phyloP scores from a whole-genome alignment of 2,797 vertebrate species.

The Silurus lanzhouensis region DNA sequence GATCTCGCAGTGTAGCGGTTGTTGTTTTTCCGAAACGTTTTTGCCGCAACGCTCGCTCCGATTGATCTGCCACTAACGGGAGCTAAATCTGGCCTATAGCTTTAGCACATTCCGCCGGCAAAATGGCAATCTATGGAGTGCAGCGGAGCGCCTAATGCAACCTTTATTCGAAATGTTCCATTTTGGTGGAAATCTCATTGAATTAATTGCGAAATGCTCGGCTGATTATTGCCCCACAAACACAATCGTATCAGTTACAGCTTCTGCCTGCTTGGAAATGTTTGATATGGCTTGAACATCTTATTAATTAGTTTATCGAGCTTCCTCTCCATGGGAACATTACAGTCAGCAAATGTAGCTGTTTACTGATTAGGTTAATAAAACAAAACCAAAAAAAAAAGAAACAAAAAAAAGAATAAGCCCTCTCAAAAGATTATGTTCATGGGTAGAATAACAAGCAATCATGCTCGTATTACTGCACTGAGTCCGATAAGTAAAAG shows the following conservation, averaged over 20 bases:
- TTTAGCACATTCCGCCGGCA: constrained; percentile 10
- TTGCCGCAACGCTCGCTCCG: not conserved
- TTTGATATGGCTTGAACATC: constrained; percentile 51
- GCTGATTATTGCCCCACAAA: constrained; percentile 52
- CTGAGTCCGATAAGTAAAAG: constrained; percentile 7
- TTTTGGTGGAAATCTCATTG: constrained; percentile 45
- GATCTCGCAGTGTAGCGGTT: constrained; percentile 4
- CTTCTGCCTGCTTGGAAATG: constrained; percentile 49
- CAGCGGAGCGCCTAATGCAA: constrained; percentile 56
- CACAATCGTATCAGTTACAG: constrained; percentile 54
- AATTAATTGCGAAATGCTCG: constrained; percentile 56
- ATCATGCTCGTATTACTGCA: not conserved
- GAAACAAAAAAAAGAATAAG: not conserved
- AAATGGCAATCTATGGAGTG: constrained; percentile 48
- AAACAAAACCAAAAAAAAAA: not conserved
- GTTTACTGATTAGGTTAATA: constrained; percentile 45
- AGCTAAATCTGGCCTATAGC: constrained; percentile 26
- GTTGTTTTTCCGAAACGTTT: constrained; percentile 16
- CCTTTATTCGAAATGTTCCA: constrained; percentile 56
- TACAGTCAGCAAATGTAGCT: constrained; percentile 46
- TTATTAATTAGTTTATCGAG: constrained; percentile 48
- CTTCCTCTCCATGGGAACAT: constrained; percentile 43
- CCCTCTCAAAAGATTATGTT: constrained; percentile 1
- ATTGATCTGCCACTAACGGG: constrained; percentile 32
- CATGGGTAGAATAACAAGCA: not conserved